These are phyloP conservation scores for Rhadinocentrus ornatus DNA, from an alignment of 2,797 vertebrate species.

Conservation along the genomic window DNA sequence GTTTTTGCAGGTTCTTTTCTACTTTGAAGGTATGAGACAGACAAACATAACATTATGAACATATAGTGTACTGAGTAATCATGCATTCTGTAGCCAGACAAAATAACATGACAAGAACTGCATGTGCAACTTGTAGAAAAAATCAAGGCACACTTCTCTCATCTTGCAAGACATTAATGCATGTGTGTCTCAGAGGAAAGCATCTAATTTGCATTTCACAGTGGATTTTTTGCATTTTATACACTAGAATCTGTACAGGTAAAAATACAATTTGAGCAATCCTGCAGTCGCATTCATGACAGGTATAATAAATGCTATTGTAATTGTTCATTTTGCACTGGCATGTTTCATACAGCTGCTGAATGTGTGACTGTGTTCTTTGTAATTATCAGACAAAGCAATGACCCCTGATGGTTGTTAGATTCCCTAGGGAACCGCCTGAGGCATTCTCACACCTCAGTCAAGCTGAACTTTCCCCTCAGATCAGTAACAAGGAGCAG, in stretches of 20 bases:
- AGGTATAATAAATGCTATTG: constrained; percentile 20
- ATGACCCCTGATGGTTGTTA: constrained; percentile 57
- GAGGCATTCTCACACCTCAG: constrained; percentile 38
- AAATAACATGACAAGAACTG: constrained; percentile 32
- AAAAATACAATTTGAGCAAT: background rate
- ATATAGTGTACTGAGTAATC: constrained; percentile 40
- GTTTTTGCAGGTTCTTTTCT: constrained; percentile 5
- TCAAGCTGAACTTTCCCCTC: constrained; percentile 50
- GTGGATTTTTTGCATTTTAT: background rate
- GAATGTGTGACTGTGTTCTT: constrained; percentile 20
- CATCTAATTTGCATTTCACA: background rate
- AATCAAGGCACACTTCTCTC: constrained; percentile 35
- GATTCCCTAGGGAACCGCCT: constrained; percentile 49
- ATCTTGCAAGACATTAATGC: constrained; percentile 10
- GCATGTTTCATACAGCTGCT: constrained; percentile 54
- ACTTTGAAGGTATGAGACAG: background rate
- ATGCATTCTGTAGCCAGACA: constrained; percentile 32
- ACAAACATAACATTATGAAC: constrained; percentile 12
- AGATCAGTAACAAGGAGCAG: constrained; percentile 26
- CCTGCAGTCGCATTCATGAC: constrained; percentile 1
- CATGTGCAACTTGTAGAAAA: constrained; percentile 33
- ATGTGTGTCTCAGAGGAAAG: background rate
- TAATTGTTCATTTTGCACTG: constrained; percentile 46
- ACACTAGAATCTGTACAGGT: background rate
- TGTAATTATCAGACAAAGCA: constrained; percentile 71